A percentile compares a stretch with the other conserved stretches of the same genome.
Evolutionary conservation across 2,797 vertebrate genomes (phyloP).

Genomic region (Xyrichtys novacula): DNA sequence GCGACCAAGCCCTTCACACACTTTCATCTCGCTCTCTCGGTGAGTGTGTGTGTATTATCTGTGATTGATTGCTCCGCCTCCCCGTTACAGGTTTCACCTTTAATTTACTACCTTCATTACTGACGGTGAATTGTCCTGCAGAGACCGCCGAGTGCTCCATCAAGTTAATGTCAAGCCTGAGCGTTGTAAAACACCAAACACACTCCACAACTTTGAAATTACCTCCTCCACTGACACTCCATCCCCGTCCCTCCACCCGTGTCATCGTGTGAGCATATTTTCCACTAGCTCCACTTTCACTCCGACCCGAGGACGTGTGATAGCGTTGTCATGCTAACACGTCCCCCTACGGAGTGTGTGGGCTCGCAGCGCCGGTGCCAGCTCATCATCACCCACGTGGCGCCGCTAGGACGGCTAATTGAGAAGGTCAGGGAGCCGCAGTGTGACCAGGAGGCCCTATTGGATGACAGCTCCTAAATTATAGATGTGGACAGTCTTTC

Average conservation of each 20-base stretch:
- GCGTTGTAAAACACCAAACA: neutral
- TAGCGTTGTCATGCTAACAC: conserved; percentile 38
- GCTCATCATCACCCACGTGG: conserved; percentile 21
- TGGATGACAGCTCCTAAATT: conserved; percentile 71
- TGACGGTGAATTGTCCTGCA: conserved; percentile 9
- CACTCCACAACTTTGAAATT: conserved; percentile 8
- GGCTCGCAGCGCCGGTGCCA: conserved; percentile 11
- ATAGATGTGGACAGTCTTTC: conserved; percentile 70
- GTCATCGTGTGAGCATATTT: conserved; percentile 34
- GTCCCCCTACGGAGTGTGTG: neutral
- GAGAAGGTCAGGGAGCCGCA: conserved; percentile 69
- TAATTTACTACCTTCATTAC: conserved; percentile 28
- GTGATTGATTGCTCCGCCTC: conserved; percentile 21
- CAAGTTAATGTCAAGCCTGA: conserved; percentile 8
- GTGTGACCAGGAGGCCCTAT: conserved; percentile 56
- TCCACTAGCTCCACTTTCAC: conserved; percentile 57
- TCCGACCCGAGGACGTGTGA: neutral
- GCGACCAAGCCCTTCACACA: conserved; percentile 92
- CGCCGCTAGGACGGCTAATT: conserved; percentile 30
- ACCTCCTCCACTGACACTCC: neutral
- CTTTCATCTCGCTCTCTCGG: conserved; percentile 92
- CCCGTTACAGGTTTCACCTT: conserved; percentile 11
- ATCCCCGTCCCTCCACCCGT: neutral
- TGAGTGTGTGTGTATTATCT: conserved; percentile 74
- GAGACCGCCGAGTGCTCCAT: conserved; percentile 5